Evolutionary conservation across 2,797 vertebrate genomes (phyloP), one percentile per base, ranked within the genome.

Genomic region (Schizopygopsis malacanthus): DNA sequence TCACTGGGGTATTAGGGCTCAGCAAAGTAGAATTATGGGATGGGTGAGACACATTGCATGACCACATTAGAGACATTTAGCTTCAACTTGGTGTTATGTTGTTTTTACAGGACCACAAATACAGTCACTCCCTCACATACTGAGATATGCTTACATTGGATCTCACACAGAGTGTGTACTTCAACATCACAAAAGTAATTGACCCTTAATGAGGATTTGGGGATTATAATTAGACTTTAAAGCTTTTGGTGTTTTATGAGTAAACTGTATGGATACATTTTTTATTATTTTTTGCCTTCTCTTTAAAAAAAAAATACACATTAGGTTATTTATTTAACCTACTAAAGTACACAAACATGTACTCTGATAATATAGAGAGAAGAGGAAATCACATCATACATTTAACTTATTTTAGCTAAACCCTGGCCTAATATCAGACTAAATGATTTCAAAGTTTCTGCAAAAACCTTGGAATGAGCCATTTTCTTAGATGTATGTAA

Each of bases 51-150:
- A 76, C 25, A 63, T n/a, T 72, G 63, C 45, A 81, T 52, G 25
- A 56, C 47, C 52, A 25, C 33, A 56, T 81, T 81, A 65, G 81
- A 39, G 77, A 87, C 70, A 83, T 89, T 89, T 82, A 82, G 33
- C 63, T 76, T 82, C 82, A 82, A 88, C 87, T 77, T 37, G 4
- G 37, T 70, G 39, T 33, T 69, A 67, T 80, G 61, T 73, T 56
- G 73, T 78, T 83, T 85, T 85, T 83, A 70, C 56, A 73, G 71
- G 78, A 86, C 45, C 72, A 84, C 78, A 87, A 84, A 86, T 77
- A 70, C n/a, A 81, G 54, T 65, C 25, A 47, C 81, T 86, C 67
- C 33, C 75, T 79, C 75, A 78, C 79, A 82, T 25, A 78, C 73
- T 79, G 47, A 86, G 37, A 56, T 41, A 87, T 5, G 4, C 10